phyloP scores from a whole-genome alignment of 1,140 invertebrate genomes.

The Palaemon carinicauda region DNA sequence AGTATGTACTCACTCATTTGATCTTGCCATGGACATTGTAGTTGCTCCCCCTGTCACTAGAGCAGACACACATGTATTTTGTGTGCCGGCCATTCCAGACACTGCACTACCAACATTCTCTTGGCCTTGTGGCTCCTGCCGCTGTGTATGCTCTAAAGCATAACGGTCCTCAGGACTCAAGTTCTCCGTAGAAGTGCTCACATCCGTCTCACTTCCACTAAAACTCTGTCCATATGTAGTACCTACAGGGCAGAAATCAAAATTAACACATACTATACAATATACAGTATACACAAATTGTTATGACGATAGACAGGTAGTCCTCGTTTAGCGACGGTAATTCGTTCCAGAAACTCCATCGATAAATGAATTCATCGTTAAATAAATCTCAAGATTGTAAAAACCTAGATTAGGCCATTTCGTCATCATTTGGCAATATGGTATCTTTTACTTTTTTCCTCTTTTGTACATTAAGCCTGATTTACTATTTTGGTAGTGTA shows the following conservation, averaged over 20 bases:
- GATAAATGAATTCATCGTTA: too few relatives aligned
- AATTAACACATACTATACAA: too few relatives aligned
- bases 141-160: slow-evolving; percentile 80
- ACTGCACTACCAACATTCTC: slow-evolving; percentile 68
- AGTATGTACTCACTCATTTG: slow-evolving; percentile 44
- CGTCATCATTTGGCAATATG: too few relatives aligned
- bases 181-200: slow-evolving; percentile 89
- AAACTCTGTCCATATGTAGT: slow-evolving; percentile 70
- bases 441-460: too few relatives aligned
- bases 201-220: slow-evolving; percentile 88
- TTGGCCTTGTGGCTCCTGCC: slow-evolving; percentile 92
- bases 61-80: not conserved
- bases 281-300: too few relatives aligned
- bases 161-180: slow-evolving; percentile 85
- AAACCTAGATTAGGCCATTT: too few relatives aligned
- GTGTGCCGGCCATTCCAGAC: slow-evolving; percentile 66
- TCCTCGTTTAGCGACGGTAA: too few relatives aligned
- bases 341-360: too few relatives aligned
- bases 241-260: not conserved
- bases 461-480: too few relatives aligned
- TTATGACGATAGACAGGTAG: too few relatives aligned
- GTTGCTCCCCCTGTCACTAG: slow-evolving; percentile 16
- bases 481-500: too few relatives aligned
- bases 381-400: too few relatives aligned
- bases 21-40: slow-evolving; percentile 18